These are phyloP conservation scores for Helarctos malayanus DNA, from an alignment of 2,797 vertebrate genomes.

Conservation along the genomic window DNA sequence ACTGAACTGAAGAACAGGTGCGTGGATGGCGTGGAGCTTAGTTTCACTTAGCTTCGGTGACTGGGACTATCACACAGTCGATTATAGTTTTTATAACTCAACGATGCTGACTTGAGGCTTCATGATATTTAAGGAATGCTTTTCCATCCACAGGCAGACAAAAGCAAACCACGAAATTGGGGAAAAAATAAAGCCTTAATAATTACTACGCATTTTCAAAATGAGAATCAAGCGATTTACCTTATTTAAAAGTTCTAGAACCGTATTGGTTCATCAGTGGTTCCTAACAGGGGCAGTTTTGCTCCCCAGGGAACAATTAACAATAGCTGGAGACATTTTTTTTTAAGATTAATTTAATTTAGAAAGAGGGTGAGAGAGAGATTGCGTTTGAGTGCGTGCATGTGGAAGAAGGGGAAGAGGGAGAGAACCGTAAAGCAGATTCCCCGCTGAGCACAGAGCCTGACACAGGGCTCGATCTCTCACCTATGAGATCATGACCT, in stretches of 20 bases:
- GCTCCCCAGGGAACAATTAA: not conserved
- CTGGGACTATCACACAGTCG: not conserved
- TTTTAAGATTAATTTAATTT: not conserved
- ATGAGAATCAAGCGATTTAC: not conserved
- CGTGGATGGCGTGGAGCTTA: not conserved
- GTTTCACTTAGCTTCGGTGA: not conserved
- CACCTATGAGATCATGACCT: not conserved
- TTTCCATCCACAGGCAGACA: not conserved
- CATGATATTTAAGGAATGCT: not conserved
- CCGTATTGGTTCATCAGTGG: not conserved
- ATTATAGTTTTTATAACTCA: conserved; percentile 34
- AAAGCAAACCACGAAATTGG: conserved; percentile 5
- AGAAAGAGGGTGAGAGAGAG: not conserved
- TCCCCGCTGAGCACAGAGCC: not conserved
- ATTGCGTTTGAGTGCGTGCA: not conserved
- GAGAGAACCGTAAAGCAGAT: not conserved
- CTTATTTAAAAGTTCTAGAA: not conserved
- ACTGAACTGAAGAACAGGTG: not conserved
- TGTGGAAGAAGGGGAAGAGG: not conserved
- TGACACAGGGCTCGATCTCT: not conserved
- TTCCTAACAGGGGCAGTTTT: not conserved
- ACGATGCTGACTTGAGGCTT: not conserved
- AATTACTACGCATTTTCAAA: conserved; percentile 18
- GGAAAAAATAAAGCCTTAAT: not conserved
- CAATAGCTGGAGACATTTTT: not conserved